Evolutionary conservation across 2,888 invertebrate species (phyloP), one percentile per base, ranked within the genome.

Genomic region (Seira ritae): DNA sequence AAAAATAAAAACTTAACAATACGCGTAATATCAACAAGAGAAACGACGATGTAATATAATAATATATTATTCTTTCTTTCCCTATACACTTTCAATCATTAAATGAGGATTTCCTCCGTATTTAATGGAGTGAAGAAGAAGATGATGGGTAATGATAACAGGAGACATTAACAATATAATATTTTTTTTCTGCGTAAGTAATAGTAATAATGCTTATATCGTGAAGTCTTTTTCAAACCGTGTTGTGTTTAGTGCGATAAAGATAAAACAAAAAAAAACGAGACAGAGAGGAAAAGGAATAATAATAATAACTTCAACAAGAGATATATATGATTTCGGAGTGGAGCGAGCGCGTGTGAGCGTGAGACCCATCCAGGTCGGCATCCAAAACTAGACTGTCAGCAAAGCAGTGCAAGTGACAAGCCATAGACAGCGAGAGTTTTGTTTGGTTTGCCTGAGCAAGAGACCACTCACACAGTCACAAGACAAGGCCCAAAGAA

Each of bases 291-390:
- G 20, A 65, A 65, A 67, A 67, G 4, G 60, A n/a, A n/a, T n/a
- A 60, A 42, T 42, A 65, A 65, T 65, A 65, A 65, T 24, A 67
- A 24, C 67, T 67, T 23, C 19, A 24, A 24, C 31, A 31, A 24
- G 17, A 65, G 1, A 22, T 65, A 12, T 65, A n/a, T 31, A 31
- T 31, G 31, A 31, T 31, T 31, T 31, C 31, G 31, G 72, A 55
- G 70, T 77, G 77, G 19, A 31, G 31, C 31, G 73, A 66, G 66
- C 68, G 60, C 68, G 62, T 75, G 31, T 70, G 55, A 62, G 62
- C 78, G 83, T 68, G 83, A 83, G 83, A 83, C 78, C 83, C 83
- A 78, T 83, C 78, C 83, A 78, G 74, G 83, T 83, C 83, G 83
- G 78, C 83, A 83, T 78, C 68, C 73, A 72, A 83, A 72, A 73